phyloP scores from a whole-genome alignment of 2,888 invertebrate genomes.

The Agrochola lychnidis region DNA sequence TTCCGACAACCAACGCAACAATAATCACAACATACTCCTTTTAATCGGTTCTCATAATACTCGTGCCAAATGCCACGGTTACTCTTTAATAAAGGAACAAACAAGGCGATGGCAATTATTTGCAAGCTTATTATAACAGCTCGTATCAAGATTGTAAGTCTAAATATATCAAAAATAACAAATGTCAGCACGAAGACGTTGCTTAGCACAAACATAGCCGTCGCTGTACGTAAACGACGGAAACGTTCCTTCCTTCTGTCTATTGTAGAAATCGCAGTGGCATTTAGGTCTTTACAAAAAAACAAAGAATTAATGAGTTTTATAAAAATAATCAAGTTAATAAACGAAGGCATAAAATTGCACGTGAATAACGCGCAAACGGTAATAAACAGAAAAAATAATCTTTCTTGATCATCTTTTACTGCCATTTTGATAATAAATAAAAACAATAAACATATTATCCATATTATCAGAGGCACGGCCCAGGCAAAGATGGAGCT shows the following conservation, averaged over 20 bases:
- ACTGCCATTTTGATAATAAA: not conserved
- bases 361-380: not conserved
- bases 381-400: fast-evolving
- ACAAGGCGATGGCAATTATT: conserved; percentile 15
- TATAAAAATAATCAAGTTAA: conserved; percentile 20
- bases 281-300: not conserved
- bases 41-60: not conserved
- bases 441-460: not conserved
- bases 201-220: conserved; percentile 23
- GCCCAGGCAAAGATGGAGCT: conserved; percentile 30
- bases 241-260: no score
- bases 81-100: conserved; percentile 28
- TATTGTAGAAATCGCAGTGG: no score
- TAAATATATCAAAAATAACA: conserved; percentile 22
- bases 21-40: not conserved
- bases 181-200: conserved; percentile 7
- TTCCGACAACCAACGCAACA: not conserved
- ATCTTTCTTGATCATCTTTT: not conserved
- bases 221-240: not conserved
- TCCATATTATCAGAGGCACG: not conserved
- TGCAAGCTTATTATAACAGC: not conserved
- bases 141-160: not conserved
- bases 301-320: conserved; percentile 20
- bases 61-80: conserved; percentile 4
- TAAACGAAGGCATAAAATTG: conserved; percentile 1